Conservation (phyloP, 2,797 vertebrate species). For the Dermochelys coriacea region DNA sequence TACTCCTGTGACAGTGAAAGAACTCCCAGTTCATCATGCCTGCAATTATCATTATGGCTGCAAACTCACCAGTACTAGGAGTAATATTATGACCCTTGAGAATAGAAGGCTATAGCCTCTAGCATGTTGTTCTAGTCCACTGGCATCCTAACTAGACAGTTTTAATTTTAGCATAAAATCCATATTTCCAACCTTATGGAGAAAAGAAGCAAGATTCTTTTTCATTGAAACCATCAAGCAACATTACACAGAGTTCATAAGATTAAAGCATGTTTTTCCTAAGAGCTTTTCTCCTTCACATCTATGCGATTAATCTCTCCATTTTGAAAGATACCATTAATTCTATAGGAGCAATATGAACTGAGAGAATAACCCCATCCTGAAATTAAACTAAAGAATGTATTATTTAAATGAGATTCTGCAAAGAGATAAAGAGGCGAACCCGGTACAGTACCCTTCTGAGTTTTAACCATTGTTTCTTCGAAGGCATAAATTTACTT, state of each 20-base stretch:
- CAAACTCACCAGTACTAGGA: slow-evolving; percentile 20
- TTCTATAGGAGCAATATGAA: slow-evolving; percentile 20
- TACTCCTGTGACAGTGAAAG: background rate
- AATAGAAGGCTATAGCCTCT: slow-evolving; percentile 50
- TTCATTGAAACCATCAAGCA: background rate
- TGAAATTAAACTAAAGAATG: slow-evolving; percentile 23
- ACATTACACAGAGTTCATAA: slow-evolving; percentile 27
- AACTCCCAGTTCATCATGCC: background rate
- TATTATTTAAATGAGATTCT: slow-evolving; percentile 64
- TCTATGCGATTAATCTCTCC: background rate
- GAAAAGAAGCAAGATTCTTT: background rate
- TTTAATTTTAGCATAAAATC: slow-evolving; percentile 75
- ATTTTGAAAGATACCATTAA: background rate
- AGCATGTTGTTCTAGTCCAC: slow-evolving; percentile 68
- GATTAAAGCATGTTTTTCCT: slow-evolving; percentile 48
- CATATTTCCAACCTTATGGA: slow-evolving; percentile 64
- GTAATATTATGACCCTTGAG: slow-evolving; percentile 50
- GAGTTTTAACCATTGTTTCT: slow-evolving; percentile 57
- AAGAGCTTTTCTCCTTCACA: accelerated
- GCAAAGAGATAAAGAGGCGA: background rate
- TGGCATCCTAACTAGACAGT: slow-evolving; percentile 71
- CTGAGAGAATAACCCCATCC: background rate
- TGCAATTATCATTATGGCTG: slow-evolving; percentile 8
- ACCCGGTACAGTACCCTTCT: background rate
- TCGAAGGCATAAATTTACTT: slow-evolving; percentile 63